Percentiles rank a stretch among this genome's conserved stretches.
These are phyloP conservation scores for Callithrix jacchus DNA, from an alignment of 2,113 vertebrate species.

Conservation along the genomic window DNA sequence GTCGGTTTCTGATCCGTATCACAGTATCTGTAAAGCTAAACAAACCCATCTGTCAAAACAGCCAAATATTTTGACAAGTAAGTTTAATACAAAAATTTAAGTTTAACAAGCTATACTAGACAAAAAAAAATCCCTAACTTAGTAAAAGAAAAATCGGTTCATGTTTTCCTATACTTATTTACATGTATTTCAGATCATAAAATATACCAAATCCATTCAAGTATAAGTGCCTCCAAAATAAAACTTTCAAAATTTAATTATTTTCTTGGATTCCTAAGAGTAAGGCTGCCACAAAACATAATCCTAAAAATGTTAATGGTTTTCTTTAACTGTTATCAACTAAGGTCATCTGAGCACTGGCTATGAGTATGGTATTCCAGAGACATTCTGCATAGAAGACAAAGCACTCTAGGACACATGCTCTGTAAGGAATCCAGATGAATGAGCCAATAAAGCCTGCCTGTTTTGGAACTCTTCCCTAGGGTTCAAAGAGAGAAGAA, in stretches of 20 bases:
- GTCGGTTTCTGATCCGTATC: conserved; percentile 95
- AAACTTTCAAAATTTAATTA: conserved; percentile 9
- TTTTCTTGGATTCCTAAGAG: not conserved
- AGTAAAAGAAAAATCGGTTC: not conserved
- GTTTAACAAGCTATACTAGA: not conserved
- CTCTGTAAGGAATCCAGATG: not conserved
- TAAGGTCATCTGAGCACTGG: not conserved
- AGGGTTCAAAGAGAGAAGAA: conserved; percentile 25
- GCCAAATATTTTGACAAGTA: conserved; percentile 49
- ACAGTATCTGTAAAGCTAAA: conserved; percentile 96
- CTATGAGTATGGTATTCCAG: not conserved
- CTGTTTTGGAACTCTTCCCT: not conserved
- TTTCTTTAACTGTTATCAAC: not conserved
- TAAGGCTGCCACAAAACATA: not conserved
- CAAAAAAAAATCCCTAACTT: not conserved
- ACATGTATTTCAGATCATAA: conserved; percentile 14
- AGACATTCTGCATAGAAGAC: not conserved
- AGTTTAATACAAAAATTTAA: conserved; percentile 50
- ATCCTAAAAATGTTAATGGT: not conserved
- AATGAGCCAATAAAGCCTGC: not conserved
- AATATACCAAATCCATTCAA: not conserved
- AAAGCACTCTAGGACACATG: not conserved
- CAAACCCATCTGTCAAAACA: conserved; percentile 54
- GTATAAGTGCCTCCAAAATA: not conserved
- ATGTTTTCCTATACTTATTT: not conserved